phyloP scores from a whole-genome alignment of 2,797 vertebrate genomes.

The Hoplostethus atlanticus region DNA sequence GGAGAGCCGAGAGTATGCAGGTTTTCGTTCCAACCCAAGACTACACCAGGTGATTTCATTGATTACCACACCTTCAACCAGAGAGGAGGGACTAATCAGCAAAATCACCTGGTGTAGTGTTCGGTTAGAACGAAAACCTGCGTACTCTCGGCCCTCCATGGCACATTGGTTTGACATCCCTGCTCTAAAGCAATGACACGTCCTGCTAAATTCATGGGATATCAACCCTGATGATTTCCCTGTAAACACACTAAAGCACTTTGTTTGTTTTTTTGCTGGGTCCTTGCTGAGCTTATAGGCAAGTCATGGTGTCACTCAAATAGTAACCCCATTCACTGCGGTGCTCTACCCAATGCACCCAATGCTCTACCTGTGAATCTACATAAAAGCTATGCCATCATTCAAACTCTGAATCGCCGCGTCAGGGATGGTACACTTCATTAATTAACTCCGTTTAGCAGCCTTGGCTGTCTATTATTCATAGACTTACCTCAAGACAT shows the following conservation, averaged over 20 bases:
- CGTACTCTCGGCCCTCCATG: too few relatives aligned
- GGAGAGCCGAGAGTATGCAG: too few relatives aligned
- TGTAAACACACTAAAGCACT: background rate
- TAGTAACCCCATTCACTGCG: too few relatives aligned
- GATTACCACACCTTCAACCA: too few relatives aligned
- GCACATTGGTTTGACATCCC: background rate
- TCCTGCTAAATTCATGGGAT: background rate
- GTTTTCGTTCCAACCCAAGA: too few relatives aligned
- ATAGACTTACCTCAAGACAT: conserved; percentile 29
- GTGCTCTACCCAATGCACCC: background rate
- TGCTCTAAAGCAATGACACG: background rate
- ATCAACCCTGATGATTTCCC: background rate
- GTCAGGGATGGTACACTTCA: conserved; percentile 50
- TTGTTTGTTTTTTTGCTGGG: background rate
- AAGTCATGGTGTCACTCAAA: background rate
- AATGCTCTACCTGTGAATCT: conserved; percentile 20
- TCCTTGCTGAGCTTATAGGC: background rate
- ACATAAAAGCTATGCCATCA: conserved; percentile 36
- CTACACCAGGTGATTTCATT: too few relatives aligned
- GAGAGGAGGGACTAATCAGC: too few relatives aligned
- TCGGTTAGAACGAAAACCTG: too few relatives aligned
- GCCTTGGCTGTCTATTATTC: conserved; percentile 33
- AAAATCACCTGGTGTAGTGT: too few relatives aligned
- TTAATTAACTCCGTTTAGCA: conserved; percentile 37
- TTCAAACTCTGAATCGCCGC: conserved; percentile 46